Percentiles rank a stretch among this genome's conserved stretches.
Conservation (phyloP, 2,113 vertebrate genomes). For the Percina caprodes region DNA sequence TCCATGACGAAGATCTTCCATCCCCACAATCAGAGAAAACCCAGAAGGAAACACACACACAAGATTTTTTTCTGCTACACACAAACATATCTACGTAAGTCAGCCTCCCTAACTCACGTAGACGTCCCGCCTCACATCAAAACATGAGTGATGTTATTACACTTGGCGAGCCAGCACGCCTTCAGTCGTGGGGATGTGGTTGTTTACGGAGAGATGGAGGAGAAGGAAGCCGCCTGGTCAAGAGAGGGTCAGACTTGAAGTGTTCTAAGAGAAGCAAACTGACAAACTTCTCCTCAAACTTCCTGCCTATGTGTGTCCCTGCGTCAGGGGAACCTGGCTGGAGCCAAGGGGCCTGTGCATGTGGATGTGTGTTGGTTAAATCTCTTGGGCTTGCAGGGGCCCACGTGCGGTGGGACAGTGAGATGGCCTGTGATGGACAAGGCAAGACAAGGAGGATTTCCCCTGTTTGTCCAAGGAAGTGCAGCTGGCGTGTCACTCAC, state of each 20-base stretch:
- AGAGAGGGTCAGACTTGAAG: slow-evolving; percentile 81
- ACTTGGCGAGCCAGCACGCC: slow-evolving; percentile 66
- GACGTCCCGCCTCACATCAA: slow-evolving; percentile 68
- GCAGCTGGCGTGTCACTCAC: slow-evolving; percentile 36
- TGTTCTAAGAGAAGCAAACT: slow-evolving; percentile 80
- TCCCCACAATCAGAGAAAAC: slow-evolving; percentile 67
- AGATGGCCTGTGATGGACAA: slow-evolving; percentile 79
- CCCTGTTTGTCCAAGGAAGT: slow-evolving; percentile 78
- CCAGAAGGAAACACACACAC: slow-evolving; percentile 52
- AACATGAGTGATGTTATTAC: slow-evolving; percentile 83
- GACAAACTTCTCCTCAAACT: slow-evolving; percentile 82
- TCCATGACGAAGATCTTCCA: slow-evolving; percentile 64
- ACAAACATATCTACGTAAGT: slow-evolving; percentile 26
- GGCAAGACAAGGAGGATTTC: slow-evolving; percentile 82
- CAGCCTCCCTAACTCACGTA: slow-evolving; percentile 48
- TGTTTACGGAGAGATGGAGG: slow-evolving; percentile 81
- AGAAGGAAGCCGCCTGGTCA: slow-evolving; percentile 76
- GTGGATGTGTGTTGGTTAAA: slow-evolving; percentile 44
- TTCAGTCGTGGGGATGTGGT: slow-evolving; percentile 77
- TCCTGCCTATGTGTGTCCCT: slow-evolving; percentile 80
- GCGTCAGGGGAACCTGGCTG: slow-evolving; percentile 78
- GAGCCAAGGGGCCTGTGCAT: slow-evolving; percentile 68
- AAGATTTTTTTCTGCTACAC: slow-evolving; percentile 30
- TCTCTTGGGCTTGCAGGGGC: slow-evolving; percentile 34
- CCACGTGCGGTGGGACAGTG: slow-evolving; percentile 69